phyloP scores from a whole-genome alignment of 2,113 vertebrate genomes.

The Neotoma lepida region DNA sequence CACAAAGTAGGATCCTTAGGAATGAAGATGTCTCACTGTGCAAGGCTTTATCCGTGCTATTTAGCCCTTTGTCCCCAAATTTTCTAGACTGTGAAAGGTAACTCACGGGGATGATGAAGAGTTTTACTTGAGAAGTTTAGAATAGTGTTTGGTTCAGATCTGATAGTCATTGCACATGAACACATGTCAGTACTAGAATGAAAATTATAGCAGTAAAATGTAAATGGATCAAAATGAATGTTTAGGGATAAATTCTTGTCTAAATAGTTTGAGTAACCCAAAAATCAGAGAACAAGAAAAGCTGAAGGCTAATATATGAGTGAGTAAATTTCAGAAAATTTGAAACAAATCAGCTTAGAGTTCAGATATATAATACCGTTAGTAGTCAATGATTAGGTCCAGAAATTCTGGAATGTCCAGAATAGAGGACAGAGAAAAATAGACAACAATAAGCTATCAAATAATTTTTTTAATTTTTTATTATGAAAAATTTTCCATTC shows the following conservation, averaged over 20 bases:
- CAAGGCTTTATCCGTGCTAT: neutral
- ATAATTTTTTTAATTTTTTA: no score
- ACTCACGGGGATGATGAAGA: neutral
- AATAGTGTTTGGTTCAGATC: neutral
- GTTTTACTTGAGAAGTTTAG: neutral
- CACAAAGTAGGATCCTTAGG: neutral
- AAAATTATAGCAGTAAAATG: neutral
- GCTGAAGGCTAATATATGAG: neutral
- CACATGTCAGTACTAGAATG: neutral
- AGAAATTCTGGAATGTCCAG: no score
- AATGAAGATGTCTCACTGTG: neutral
- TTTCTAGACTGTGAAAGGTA: neutral
- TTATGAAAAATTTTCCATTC: no score
- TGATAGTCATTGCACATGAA: neutral
- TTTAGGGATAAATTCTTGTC: neutral
- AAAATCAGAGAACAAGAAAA: neutral
- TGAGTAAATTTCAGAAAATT: neutral
- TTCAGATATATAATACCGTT: no score
- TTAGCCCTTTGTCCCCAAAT: accelerated
- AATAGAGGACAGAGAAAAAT: no score
- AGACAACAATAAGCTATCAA: no score
- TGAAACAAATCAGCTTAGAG: neutral
- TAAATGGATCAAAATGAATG: neutral
- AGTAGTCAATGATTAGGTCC: no score
- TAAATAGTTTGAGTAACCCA: neutral